Evolutionary conservation across 2,888 invertebrate genomes (phyloP), one percentile per base, ranked within the genome.

Genomic region (Homarus gammarus): DNA sequence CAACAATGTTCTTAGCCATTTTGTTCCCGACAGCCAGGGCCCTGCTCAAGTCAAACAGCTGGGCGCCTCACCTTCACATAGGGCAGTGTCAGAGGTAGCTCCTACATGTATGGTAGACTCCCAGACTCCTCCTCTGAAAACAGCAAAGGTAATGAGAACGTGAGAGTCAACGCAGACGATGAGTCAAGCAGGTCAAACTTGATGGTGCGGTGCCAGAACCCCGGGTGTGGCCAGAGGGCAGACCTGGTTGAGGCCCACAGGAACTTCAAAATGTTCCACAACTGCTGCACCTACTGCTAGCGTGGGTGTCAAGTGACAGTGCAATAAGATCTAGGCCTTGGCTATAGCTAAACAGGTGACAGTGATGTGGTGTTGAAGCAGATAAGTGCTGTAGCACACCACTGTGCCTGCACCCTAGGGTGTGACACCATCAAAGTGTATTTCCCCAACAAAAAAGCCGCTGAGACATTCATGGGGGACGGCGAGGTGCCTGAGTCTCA

Each of bases 261-360:
- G 93, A 95, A 95, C 93, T 99, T 96, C 95, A 98, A 98, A 94
- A 97, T 97, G 93, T 98, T 98, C 94, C 98, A 98, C 95, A 98
- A 99, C 94, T 99, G 99, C 95, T 97, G 97, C 92, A 97, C 98
- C 93, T 99, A 99, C 94, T 99, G 99, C 94, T 97, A 98, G 91
- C 95, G 97, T 90, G 96, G 97, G 93, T 99, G 99, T 94, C 96
- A 96, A 98, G 91, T 97, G 97, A 93, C 96, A 97, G 61, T 99
- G 99, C 94, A 95, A 98, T 92, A 98, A 98, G 94, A 98, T 98
- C 33, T 95, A 98, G 82, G 98, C 98, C 77, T 98, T 98, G 93
- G 96, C 97, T 61, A 95, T 98, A 44, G 99, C 98, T 94, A 96
- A 98, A 91, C 94, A 95, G 89, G 94, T 95, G 72, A 94, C 95